Evolutionary conservation across 2,797 vertebrate species (phyloP).

Genomic region (Urocyon cinereoargenteus): DNA sequence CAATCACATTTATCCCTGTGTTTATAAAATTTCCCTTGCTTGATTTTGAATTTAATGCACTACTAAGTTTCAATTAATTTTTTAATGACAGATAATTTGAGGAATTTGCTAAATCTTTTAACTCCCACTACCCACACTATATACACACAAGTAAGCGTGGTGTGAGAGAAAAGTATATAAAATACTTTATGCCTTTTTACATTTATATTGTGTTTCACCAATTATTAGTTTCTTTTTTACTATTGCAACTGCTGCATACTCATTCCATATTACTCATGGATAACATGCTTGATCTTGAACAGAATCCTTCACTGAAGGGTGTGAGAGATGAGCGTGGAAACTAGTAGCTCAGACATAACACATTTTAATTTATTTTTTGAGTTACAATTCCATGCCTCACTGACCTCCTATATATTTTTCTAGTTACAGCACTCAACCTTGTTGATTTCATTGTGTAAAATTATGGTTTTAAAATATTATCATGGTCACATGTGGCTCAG

Average conservation of each 20-base stretch:
- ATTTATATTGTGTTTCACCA: background rate
- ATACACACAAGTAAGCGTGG: background rate
- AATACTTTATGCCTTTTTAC: background rate
- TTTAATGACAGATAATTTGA: background rate
- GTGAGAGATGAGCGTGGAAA: background rate
- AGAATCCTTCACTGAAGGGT: background rate
- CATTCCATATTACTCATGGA: background rate
- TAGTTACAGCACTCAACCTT: background rate
- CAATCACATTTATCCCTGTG: background rate
- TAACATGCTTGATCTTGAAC: background rate
- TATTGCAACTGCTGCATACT: background rate
- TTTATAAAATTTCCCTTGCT: background rate
- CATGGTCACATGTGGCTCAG: background rate
- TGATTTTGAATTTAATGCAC: constrained; percentile 12
- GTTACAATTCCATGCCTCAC: background rate
- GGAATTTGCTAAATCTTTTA: background rate
- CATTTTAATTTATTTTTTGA: constrained; percentile 38
- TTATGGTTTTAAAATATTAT: constrained; percentile 15
- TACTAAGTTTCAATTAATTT: background rate
- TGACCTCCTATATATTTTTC: background rate
- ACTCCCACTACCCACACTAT: background rate
- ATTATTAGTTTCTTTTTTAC: background rate
- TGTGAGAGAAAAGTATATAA: background rate
- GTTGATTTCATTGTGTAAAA: background rate
- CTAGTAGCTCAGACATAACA: background rate